Evolutionary conservation across 2,113 vertebrate genomes (phyloP).

Genomic region (Danio rerio): GRCz12tu NC_133200.1:38792001-38792500

Average conservation of each 20-base stretch:
- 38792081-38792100: neutral
- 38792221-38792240: conserved; percentile 49
- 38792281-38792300: conserved; percentile 43
- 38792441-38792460: conserved; percentile 68
- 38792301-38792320: conserved; percentile 40
- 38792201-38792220: conserved; percentile 22
- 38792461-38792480: conserved; percentile 70
- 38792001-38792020: too few species aligned
- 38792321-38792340: conserved; percentile 54
- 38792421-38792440: conserved; percentile 60
- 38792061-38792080: neutral
- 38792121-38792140: conserved; percentile 12
- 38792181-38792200: neutral
- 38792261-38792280: conserved; percentile 36
- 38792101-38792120: conserved; percentile 10
- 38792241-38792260: conserved; percentile 20
- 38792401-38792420: conserved; percentile 57
- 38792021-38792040: neutral
- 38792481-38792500: conserved; percentile 60
- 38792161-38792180: conserved; percentile 32
- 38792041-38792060: neutral
- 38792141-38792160: neutral
- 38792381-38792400: conserved; percentile 61
- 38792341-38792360: conserved; percentile 67
- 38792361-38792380: conserved; percentile 55